Base-by-base conservation (phyloP, 2,797 vertebrate species). In the Acanthurus tractus region DNA sequence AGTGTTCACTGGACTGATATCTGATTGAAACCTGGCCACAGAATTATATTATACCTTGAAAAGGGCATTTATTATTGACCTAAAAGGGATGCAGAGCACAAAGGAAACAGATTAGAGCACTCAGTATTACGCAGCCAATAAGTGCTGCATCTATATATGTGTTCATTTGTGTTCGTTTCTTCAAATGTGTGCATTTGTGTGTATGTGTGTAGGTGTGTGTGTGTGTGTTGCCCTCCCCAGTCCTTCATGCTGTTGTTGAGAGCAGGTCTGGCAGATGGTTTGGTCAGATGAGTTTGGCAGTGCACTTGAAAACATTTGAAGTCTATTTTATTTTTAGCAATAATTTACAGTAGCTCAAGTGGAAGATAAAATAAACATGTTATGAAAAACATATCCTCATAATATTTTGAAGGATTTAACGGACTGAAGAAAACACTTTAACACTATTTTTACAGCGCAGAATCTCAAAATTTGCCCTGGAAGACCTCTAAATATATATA, bases 201-300 rank as follows among this genome's bases (percentile, higher is more conserved):
- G 57, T 70, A 40, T 69, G 22, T 65, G 29, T 44, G 50, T 48
- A 18, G 11, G 20, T 38, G 25, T 34, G 23, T 68, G 34, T 50
- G 10, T 59, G 45, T 62, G 70, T 69, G 53, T 70, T 49, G 6
- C 3, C 44, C 10, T 22, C 59, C 73, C 49, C 59, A 70, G 59
- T 69, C 55, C 68, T 79, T 78, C 67, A 50, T 72, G 73, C 48
- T 49, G 56, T 36, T 69, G 68, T 72, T 85, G 72, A 88, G 61
- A 86, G 44, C 49, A 73, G 78, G 67, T 79, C 63, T 2, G 49
- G 57, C 94, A 95, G 91, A 88, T 92, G 88, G 90, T 92, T 87
- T 84, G 54, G 89, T 92, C 91, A 93, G 82, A 71, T 66, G 59
- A 83, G 56, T 77, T 80, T 58, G 74, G 69, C 66, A 56, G 71